Conservation (phyloP, 2,888 invertebrate genomes). For the Pheosia gnoma region DNA sequence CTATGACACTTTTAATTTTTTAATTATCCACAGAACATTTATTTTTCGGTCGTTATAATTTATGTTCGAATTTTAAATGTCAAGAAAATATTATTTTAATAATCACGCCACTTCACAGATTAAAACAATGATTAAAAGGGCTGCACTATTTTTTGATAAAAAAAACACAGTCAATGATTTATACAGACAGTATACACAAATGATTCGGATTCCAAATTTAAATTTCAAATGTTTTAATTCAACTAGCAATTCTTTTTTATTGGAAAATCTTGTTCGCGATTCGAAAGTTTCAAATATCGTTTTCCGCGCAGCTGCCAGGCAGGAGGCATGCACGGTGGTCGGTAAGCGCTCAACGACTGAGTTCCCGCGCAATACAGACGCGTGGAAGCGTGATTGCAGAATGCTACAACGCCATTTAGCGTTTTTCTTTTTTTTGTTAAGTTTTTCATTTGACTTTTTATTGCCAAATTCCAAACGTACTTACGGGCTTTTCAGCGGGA, state of each 20-base stretch:
- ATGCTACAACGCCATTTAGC: slow-evolving; percentile 24
- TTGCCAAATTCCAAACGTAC: too few relatives aligned
- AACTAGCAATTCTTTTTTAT: neutral
- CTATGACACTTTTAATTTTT: too few relatives aligned
- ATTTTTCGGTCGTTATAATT: too few relatives aligned
- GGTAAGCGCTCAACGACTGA: slow-evolving; percentile 34
- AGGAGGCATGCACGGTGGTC: slow-evolving; percentile 33
- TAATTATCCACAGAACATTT: neutral
- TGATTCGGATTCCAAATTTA: too few relatives aligned
- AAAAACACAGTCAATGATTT: neutral
- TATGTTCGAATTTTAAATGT: too few relatives aligned
- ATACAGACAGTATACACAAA: too few relatives aligned
- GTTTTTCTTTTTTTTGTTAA: slow-evolving; percentile 2
- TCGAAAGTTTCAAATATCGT: slow-evolving; percentile 24
- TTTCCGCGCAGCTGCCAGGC: slow-evolving; percentile 12
- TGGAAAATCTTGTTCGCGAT: slow-evolving; percentile 12
- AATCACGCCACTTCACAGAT: slow-evolving; percentile 15
- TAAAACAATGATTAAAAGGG: slow-evolving; percentile 16
- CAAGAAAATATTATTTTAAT: slow-evolving; percentile 6
- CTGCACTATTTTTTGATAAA: slow-evolving; percentile 10
- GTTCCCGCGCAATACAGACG: slow-evolving; percentile 5
- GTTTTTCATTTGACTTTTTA: neutral
- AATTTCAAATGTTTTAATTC: too few relatives aligned
- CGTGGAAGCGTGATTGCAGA: slow-evolving; percentile 26
- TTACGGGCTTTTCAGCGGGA: too few relatives aligned